Percentiles rank a stretch among this genome's conserved stretches.
Conservation (phyloP, 1,140 invertebrate genomes). For the Agrilus planipennis region DNA sequence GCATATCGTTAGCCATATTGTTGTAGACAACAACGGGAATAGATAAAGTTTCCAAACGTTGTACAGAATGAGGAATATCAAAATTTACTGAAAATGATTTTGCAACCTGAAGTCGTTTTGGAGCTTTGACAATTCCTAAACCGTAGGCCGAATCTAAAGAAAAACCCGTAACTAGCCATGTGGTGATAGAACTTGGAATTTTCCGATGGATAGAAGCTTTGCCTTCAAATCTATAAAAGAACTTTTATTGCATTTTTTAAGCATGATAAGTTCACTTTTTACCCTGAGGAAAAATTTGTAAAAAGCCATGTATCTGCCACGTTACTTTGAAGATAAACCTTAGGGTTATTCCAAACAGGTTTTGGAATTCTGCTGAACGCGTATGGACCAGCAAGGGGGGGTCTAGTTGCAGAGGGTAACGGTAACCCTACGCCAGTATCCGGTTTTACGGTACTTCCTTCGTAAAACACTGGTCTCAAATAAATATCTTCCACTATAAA, state of each 20-base stretch:
- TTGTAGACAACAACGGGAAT: slow-evolving; percentile 89
- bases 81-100: slow-evolving; percentile 79
- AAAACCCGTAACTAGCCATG: slow-evolving; percentile 88
- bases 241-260: background rate
- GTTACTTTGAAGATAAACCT: slow-evolving; percentile 62
- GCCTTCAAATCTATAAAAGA: slow-evolving; percentile 40
- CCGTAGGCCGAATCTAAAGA: slow-evolving; percentile 75
- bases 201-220: slow-evolving; percentile 42
- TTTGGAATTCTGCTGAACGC: slow-evolving; percentile 78
- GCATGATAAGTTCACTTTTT: slow-evolving; percentile 23
- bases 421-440: slow-evolving; percentile 41
- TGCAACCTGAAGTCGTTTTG: slow-evolving; percentile 71
- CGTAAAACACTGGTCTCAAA: slow-evolving; percentile 32
- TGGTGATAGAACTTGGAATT: slow-evolving; percentile 83
- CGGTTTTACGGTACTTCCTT: slow-evolving; percentile 42
- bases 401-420: slow-evolving; percentile 52
- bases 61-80: slow-evolving; percentile 76
- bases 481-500: slow-evolving; percentile 33
- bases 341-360: slow-evolving; percentile 65
- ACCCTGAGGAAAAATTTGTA: slow-evolving; percentile 67
- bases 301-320: slow-evolving; percentile 75
- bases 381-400: slow-evolving; percentile 75
- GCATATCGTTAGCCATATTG: slow-evolving; percentile 67
- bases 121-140: slow-evolving; percentile 60
- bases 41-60: slow-evolving; percentile 80